Percentiles rank a stretch among this genome's conserved stretches.
phyloP scores from a whole-genome alignment of 1,140 invertebrate genomes.

The Zaprionus lachaisei region DNA sequence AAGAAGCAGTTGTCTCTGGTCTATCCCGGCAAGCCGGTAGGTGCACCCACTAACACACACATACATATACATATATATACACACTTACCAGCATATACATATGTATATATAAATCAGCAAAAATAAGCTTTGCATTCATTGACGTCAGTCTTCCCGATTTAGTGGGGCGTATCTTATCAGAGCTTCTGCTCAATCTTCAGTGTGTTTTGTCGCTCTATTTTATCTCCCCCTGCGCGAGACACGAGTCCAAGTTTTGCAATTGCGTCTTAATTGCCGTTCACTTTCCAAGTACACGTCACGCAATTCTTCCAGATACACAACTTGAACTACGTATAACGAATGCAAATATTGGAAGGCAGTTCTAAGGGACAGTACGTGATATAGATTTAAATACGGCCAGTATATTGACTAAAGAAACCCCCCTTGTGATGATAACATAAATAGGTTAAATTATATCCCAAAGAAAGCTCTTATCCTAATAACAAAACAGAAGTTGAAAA shows the following conservation, averaged over 20 bases:
- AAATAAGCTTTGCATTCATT: conserved; percentile 15
- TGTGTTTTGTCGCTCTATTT: conserved; percentile 12
- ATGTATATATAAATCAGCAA: neutral
- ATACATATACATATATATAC: neutral
- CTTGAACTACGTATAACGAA: neutral
- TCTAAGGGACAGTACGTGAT: no score
- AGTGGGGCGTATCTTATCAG: conserved; percentile 22
- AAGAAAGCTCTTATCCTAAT: no score
- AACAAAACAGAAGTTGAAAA: no score
- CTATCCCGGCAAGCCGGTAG: conserved; percentile 96
- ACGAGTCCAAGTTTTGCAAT: conserved; percentile 31
- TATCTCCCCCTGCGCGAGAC: neutral
- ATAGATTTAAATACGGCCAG: no score
- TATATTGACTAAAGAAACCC: no score
- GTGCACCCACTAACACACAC: conserved; percentile 77
- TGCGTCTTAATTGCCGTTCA: conserved; percentile 51
- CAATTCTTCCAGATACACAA: neutral
- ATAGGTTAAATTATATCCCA: no score
- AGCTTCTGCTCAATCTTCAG: conserved; percentile 1
- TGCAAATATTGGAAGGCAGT: neutral
- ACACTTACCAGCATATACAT: neutral
- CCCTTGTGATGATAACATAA: no score
- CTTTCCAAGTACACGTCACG: conserved; percentile 62
- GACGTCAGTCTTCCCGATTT: conserved; percentile 15
- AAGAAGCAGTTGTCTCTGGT: conserved; percentile 93